Percentiles rank a stretch among this genome's conserved stretches.
phyloP scores from a whole-genome alignment of 2,113 vertebrate species.

The Theristicus caerulescens region DNA sequence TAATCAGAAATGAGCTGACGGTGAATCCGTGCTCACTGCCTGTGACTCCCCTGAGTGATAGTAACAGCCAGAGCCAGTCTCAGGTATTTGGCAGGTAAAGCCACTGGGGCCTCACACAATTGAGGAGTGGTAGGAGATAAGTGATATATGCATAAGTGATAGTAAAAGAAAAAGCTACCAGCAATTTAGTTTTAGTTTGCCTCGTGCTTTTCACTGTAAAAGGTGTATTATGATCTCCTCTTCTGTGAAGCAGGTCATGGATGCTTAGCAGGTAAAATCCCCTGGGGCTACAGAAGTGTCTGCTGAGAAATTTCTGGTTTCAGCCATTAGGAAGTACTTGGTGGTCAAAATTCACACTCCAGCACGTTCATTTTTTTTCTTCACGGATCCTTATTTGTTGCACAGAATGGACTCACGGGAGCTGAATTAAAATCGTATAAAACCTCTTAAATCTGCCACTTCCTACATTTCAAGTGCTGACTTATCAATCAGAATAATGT shows the following conservation, averaged over 20 bases:
- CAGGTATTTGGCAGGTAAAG: not conserved
- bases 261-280: not conserved
- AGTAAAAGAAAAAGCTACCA: not conserved
- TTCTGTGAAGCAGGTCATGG: not conserved
- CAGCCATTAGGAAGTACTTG: not conserved
- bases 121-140: not conserved
- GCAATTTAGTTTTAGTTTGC: not conserved
- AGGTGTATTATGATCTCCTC: not conserved
- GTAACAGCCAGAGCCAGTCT: not conserved
- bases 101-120: not conserved
- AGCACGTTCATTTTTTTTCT: accelerated
- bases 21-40: not conserved
- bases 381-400: not conserved
- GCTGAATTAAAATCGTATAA: not conserved
- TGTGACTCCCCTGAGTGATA: not conserved
- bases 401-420: not conserved
- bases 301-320: not conserved
- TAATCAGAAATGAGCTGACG: not conserved
- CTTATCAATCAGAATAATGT: not conserved
- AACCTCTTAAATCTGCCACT: not conserved
- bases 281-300: not conserved
- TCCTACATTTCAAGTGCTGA: not conserved
- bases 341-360: not conserved
- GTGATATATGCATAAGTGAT: not conserved
- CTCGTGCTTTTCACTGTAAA: not conserved